phyloP scores from a whole-genome alignment of 1,140 invertebrate species.

The Platyscapa corneri region DNA sequence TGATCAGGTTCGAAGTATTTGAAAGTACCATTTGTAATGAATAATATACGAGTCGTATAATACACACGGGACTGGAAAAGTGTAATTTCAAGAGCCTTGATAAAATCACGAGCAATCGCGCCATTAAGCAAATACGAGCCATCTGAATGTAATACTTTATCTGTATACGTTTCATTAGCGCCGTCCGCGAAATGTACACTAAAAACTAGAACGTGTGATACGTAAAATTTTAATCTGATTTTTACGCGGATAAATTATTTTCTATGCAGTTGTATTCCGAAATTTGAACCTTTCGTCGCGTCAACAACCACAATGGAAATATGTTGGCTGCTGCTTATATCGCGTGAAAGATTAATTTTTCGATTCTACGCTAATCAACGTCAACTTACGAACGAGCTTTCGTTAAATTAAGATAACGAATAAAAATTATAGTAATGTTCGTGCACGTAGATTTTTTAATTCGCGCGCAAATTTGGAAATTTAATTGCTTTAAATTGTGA shows the following conservation, averaged over 20 bases:
- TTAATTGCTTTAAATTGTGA: background rate
- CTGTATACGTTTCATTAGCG: slow-evolving; percentile 57
- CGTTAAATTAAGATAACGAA: too few species aligned
- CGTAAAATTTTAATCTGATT: background rate
- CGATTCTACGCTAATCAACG: background rate
- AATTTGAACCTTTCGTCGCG: background rate
- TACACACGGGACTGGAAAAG: slow-evolving; percentile 39
- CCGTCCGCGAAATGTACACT: background rate
- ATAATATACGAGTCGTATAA: slow-evolving; percentile 25
- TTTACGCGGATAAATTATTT: background rate
- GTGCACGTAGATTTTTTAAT: background rate
- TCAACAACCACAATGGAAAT: background rate
- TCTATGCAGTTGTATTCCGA: background rate
- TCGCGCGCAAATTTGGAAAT: background rate
- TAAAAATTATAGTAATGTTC: background rate
- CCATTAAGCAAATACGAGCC: slow-evolving; percentile 9
- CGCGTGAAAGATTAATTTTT: background rate
- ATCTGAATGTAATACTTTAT: slow-evolving; percentile 53
- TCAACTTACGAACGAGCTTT: background rate
- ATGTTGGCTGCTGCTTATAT: background rate
- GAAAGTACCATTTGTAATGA: slow-evolving; percentile 43
- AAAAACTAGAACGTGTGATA: background rate
- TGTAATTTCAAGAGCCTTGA: slow-evolving; percentile 47
- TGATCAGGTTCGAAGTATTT: slow-evolving; percentile 29
- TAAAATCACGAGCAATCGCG: slow-evolving; percentile 45